Percentiles rank a stretch among this genome's conserved stretches.
Conservation (phyloP, 2,888 invertebrate species). For the Conomelus anceps region DNA sequence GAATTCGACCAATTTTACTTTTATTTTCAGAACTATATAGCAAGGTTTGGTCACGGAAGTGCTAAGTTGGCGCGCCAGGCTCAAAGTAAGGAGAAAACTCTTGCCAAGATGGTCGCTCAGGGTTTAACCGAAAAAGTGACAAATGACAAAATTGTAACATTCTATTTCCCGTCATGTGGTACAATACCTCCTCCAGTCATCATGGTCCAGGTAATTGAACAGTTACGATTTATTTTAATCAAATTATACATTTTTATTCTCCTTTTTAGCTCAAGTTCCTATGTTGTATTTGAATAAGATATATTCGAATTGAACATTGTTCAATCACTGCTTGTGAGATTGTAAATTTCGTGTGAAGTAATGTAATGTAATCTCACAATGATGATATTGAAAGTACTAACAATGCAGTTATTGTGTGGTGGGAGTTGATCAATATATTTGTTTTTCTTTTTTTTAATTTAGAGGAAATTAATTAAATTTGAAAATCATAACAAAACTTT, state of each 20-base stretch:
- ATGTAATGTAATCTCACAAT: too few relatives aligned
- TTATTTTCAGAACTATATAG: constrained; percentile 80
- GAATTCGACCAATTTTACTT: constrained; percentile 7
- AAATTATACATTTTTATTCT: background rate
- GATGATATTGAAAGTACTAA: too few relatives aligned
- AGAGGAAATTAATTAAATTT: too few relatives aligned
- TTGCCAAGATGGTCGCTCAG: constrained; percentile 98
- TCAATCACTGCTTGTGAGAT: background rate
- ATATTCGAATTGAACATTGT: too few relatives aligned
- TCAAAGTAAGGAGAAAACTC: constrained; percentile 97
- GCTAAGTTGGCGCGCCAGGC: constrained; percentile 98
- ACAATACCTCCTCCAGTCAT: constrained; percentile 97
- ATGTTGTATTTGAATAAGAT: background rate
- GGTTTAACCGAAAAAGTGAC: constrained; percentile 93
- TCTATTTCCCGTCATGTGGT: constrained; percentile 94
- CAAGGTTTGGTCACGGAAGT: constrained; percentile 97
- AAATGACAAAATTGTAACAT: constrained; percentile 84
- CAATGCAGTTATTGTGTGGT: too few relatives aligned
- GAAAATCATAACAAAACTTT: too few relatives aligned
- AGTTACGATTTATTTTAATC: constrained; percentile 10
- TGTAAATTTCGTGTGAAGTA: background rate
- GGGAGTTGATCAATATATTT: too few relatives aligned
- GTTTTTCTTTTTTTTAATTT: too few relatives aligned
- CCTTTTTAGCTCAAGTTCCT: background rate
- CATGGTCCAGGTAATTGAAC: constrained; percentile 75